Base-by-base conservation (phyloP, 2,888 invertebrate species). In the Eristalis arbustorum region DNA sequence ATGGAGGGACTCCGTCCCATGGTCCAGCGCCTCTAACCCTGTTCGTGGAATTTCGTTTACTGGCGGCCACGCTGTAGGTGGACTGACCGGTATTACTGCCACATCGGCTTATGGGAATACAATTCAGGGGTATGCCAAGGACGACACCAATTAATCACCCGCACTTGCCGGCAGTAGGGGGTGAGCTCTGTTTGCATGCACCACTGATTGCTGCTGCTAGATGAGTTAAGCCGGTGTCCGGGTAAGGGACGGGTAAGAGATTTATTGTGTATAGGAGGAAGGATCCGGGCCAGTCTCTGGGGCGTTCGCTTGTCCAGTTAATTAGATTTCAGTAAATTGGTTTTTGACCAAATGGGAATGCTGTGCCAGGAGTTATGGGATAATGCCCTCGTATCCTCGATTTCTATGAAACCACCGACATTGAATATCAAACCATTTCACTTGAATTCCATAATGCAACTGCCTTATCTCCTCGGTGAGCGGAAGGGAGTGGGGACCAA, bases 261-360 rank as follows among this genome's bases (percentile, higher is more conserved):
- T 74, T 40, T 57, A 74, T 22, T 37, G 11, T 59, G 59, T 0
- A 59, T 25, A 25, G 23, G 4, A 10, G 18, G 23, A 10, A 1
- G 22, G 25, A 5, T 22, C 18, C 1, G 10, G 8, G 8, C 31
- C 31, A 31, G 0, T 31, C 31, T 10, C 31, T 8, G 10, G 31
- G 8, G 1, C 31, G 31, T 31, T 31, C 31, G 8, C 0, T 31
- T 31, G 31, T 31, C 6, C 31, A 31, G 49, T 72, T 82, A 82
- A 77, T 82, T 77, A 40, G 57, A 4, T 68, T 68, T 42, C 18
- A 10, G 62, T 13, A 31, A 66, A 40, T 77, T 73, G 61, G 34
- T 66, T 66, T 49, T 49, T 18, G 28, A 31, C 62, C 10, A 34
- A 40, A 56, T 25, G 28, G 10, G 14, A n/a, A n/a, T n/a, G 2